phyloP scores from a whole-genome alignment of 1,140 invertebrate genomes.

The Antheraea pernyi region DNA sequence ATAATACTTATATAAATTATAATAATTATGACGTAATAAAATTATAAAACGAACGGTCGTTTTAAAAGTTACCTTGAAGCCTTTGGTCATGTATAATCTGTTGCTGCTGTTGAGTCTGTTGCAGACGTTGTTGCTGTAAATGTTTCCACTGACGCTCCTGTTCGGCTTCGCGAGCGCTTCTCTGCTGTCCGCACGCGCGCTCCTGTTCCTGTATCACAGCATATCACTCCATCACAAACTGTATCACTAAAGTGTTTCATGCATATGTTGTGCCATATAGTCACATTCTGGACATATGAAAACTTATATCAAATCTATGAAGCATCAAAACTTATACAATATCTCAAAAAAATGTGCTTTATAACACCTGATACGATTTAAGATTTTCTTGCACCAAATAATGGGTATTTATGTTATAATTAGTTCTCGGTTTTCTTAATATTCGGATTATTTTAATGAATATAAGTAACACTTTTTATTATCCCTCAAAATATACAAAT shows the following conservation, averaged over 20 bases:
- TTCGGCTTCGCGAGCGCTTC: conserved; percentile 86
- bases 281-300: conserved; percentile 6
- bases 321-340: too few species aligned
- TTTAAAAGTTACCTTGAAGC: conserved; percentile 81
- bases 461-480: too few species aligned
- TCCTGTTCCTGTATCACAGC: conserved; percentile 61
- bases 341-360: too few species aligned
- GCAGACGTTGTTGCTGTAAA: conserved; percentile 88
- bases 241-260: conserved; percentile 1
- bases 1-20: too few species aligned
- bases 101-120: conserved; percentile 90
- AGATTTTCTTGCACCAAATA: background rate
- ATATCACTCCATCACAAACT: background rate
- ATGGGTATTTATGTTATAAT: background rate
- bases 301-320: background rate
- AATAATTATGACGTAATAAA: too few species aligned
- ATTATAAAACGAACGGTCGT: background rate
- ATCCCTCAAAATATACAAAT: too few species aligned
- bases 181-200: conserved; percentile 61
- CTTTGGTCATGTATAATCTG: conserved; percentile 88
- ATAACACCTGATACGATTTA: too few species aligned
- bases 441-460: too few species aligned
- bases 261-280: too few species aligned
- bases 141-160: conserved; percentile 94
- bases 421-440: too few species aligned